Evolutionary conservation across 2,797 vertebrate species (phyloP), one percentile per base, ranked within the genome.

Genomic region (Neomorphus geoffroyi): DNA sequence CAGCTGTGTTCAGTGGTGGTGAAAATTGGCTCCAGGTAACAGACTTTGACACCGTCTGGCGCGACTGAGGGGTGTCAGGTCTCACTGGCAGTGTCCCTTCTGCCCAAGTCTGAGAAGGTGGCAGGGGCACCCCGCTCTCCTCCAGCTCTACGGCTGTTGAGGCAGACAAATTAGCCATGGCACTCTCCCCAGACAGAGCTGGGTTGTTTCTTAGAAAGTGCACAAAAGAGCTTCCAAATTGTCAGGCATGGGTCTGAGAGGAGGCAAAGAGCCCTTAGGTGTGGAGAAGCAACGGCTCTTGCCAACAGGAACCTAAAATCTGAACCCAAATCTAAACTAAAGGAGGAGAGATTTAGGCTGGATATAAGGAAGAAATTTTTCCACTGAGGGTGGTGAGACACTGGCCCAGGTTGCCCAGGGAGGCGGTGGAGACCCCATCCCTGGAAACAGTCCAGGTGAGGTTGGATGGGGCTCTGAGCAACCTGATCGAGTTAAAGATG

Each of bases 121-220:
- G 15, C 83, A 24, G 86, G 71, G 60, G 2, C 32, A 17, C 32
- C 61, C 4, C 37, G 5, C n/a, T 22, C 35, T 54, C 35, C n/a
- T 24, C 54, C n/a, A 8, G 21, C 71, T 13, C 12, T 12, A 1
- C 10, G 75, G 7, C 65, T 53, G 13, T 7, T 7, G 60, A 45
- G 92, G 75, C 79, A 45, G 87, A 71, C 3, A 14, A 62, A 37
- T 35, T 2, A 7, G 10, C 90, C 15, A 0, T 43, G 72, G 73
- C 66, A 14, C 79, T 65, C 46, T 72, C 90, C 92, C 66, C 65
- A 57, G 21, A 14, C 70, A 3, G 2, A 27, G 2, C 64, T 1
- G 48, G 60, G 18, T 58, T 60, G 12, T 79, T 96, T 73, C 93
- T 93, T 90, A 27, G 18, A 86, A 72, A 94, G 93, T 16, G 80